phyloP scores from a whole-genome alignment of 2,113 vertebrate species.

The Leptodactylus fuscus region DNA sequence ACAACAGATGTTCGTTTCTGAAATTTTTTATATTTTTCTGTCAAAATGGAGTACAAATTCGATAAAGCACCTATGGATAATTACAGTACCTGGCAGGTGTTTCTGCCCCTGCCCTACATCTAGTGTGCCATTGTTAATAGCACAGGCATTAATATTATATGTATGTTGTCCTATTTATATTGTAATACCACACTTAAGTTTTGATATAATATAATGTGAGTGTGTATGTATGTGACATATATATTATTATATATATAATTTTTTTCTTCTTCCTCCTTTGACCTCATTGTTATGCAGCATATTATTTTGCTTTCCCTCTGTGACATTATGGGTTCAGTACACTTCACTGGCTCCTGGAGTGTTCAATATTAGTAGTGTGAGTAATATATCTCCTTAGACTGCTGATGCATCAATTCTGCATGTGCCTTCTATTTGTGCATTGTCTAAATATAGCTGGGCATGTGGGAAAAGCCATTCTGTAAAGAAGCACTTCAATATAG shows the following conservation, averaged over 20 bases:
- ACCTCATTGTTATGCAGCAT: constrained; percentile 56
- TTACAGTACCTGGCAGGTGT: not conserved
- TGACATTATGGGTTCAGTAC: constrained; percentile 67
- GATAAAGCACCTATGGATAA: not conserved
- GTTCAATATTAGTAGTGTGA: constrained; percentile 67
- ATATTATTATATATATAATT: not conserved
- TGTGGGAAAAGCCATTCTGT: constrained; percentile 60
- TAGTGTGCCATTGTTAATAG: not conserved
- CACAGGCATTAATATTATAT: not conserved
- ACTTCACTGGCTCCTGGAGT: constrained; percentile 66
- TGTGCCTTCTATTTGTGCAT: constrained; percentile 69
- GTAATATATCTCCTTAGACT: constrained; percentile 74
- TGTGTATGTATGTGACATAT: not conserved
- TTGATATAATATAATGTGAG: too few species aligned
- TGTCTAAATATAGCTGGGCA: constrained; percentile 71
- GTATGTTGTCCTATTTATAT: not conserved
- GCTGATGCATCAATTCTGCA: constrained; percentile 65
- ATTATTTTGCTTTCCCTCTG: constrained; percentile 69
- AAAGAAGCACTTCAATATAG: constrained; percentile 58
- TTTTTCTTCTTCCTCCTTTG: constrained; percentile 60
- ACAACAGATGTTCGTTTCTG: not conserved
- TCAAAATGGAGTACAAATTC: not conserved
- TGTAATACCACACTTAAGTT: not conserved
- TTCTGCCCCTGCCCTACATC: constrained; percentile 14
- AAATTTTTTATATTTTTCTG: not conserved